Conservation (phyloP, 2,888 invertebrate species). For the Clivina fossor region DNA sequence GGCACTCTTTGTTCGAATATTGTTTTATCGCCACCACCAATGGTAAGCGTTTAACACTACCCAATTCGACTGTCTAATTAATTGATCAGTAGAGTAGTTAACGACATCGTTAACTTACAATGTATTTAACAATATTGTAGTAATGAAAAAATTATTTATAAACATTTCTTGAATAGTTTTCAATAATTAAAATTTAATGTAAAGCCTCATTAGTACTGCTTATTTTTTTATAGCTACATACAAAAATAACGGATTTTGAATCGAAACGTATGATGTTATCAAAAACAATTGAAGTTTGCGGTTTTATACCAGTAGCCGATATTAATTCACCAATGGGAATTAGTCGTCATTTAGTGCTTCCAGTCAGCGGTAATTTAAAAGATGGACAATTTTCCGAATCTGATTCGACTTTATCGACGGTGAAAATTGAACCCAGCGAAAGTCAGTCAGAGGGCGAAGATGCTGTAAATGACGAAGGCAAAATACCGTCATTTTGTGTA, state of each 20-base stretch:
- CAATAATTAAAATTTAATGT: background rate
- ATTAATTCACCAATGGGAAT: conserved; percentile 89
- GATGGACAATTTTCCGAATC: conserved; percentile 56
- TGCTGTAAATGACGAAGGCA: conserved; percentile 69
- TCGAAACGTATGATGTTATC: conserved; percentile 64
- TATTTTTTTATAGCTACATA: conserved; percentile 49
- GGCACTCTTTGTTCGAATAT: conserved; percentile 74
- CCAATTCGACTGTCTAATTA: too few relatives aligned
- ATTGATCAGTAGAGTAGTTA: too few relatives aligned
- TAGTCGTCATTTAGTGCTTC: conserved; percentile 86
- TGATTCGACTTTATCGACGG: conserved; percentile 53
- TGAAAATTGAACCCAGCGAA: conserved; percentile 49
- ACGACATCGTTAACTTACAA: too few relatives aligned
- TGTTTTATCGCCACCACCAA: conserved; percentile 73
- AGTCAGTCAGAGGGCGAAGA: conserved; percentile 56
- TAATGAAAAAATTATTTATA: background rate
- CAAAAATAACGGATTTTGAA: conserved; percentile 66
- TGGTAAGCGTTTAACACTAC: conserved; percentile 55
- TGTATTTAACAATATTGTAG: too few relatives aligned
- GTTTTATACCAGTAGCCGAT: conserved; percentile 85
- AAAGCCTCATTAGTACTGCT: background rate
- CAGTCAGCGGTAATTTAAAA: conserved; percentile 59
- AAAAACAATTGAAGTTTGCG: conserved; percentile 78
- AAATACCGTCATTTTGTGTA: conserved; percentile 87
- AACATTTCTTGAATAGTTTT: background rate